phyloP scores from a whole-genome alignment of 2,888 invertebrate species.

The Nycteola revayana region DNA sequence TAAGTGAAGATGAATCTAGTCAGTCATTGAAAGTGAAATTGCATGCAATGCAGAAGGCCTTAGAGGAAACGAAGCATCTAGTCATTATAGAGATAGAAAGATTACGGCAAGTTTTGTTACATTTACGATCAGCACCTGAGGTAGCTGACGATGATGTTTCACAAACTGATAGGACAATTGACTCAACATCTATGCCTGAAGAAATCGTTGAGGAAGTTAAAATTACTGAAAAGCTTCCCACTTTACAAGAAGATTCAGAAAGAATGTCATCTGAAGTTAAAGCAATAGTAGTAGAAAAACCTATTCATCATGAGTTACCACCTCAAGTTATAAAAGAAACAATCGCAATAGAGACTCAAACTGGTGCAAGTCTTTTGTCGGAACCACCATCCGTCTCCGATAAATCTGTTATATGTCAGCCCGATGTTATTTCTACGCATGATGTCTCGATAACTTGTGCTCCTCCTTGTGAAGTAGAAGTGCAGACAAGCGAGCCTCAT shows the following conservation, averaged over 20 bases:
- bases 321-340: constrained; percentile 38
- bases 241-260: constrained; percentile 23
- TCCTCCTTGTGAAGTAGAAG: constrained; percentile 81
- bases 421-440: constrained; percentile 58
- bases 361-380: constrained; percentile 83
- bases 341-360: constrained; percentile 84
- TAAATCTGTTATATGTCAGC: constrained; percentile 68
- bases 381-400: constrained; percentile 63
- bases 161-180: constrained; percentile 84
- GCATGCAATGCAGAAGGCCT: constrained; percentile 76
- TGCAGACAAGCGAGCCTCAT: constrained; percentile 82
- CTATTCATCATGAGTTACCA: constrained; percentile 28
- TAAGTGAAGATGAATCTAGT: constrained; percentile 74
- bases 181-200: constrained; percentile 87
- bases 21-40: constrained; percentile 80
- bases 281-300: constrained; percentile 44
- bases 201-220: constrained; percentile 76
- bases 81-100: constrained; percentile 83
- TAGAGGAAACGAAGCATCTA: constrained; percentile 83
- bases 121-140: constrained; percentile 58
- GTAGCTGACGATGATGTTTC: constrained; percentile 72
- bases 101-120: constrained; percentile 71
- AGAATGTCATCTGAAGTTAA: constrained; percentile 27
- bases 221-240: constrained; percentile 21
- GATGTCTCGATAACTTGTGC: constrained; percentile 79